These are phyloP conservation scores for Camponotus vicinus DNA, from an alignment of 1,140 invertebrate genomes.

Conservation along the genomic window DNA sequence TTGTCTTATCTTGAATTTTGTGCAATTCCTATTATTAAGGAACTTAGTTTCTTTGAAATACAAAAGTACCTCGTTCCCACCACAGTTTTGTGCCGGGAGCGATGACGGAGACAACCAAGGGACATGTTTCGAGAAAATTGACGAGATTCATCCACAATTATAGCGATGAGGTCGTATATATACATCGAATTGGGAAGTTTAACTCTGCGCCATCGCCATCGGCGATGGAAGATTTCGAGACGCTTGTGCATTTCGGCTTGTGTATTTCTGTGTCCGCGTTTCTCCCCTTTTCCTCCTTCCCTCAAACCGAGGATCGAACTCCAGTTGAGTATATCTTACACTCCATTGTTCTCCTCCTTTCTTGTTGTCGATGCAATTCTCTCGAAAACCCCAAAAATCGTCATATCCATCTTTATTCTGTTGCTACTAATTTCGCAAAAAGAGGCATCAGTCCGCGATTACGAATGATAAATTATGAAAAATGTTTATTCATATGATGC, in stretches of 20 bases:
- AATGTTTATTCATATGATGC: no score
- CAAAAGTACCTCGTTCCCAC: background rate
- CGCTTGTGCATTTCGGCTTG: slow-evolving; percentile 71
- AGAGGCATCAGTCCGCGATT: no score
- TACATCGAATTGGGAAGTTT: slow-evolving; percentile 60
- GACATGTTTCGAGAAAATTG: slow-evolving; percentile 41
- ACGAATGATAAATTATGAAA: no score
- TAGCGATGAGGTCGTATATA: background rate
- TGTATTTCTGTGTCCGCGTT: slow-evolving; percentile 67
- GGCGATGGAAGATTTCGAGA: slow-evolving; percentile 46
- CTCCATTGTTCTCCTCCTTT: background rate
- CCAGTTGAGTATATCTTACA: slow-evolving; percentile 54
- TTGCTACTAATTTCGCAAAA: no score
- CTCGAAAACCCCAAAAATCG: slow-evolving; percentile 61
- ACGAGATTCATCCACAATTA: background rate
- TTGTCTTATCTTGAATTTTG: no score
- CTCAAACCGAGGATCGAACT: slow-evolving; percentile 73
- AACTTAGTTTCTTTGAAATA: background rate
- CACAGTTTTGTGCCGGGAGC: background rate
- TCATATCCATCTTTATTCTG: slow-evolving; percentile 61
- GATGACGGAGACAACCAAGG: background rate
- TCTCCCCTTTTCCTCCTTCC: slow-evolving; percentile 3
- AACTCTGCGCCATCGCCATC: slow-evolving; percentile 26
- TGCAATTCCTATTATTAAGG: background rate
- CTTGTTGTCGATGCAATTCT: background rate